Conservation (phyloP, 1,140 invertebrate species). For the Chymomyza costata region DNA sequence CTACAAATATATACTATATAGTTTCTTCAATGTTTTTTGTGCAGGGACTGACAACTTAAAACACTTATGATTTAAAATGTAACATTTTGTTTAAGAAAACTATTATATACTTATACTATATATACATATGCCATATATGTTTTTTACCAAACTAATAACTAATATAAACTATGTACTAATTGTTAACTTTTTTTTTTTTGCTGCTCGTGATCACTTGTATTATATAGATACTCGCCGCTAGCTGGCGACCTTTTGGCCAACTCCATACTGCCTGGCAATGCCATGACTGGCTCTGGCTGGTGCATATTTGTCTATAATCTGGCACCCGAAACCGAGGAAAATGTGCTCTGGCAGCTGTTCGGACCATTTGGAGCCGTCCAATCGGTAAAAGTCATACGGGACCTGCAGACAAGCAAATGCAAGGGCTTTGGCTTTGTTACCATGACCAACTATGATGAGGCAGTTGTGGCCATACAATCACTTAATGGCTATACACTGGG, state of each 20-base stretch:
- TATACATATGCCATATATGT: too few relatives aligned
- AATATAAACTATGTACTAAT: too few relatives aligned
- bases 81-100: too few relatives aligned
- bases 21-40: constrained; percentile 27
- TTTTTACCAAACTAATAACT: constrained; percentile 4
- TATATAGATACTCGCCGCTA: constrained; percentile 81
- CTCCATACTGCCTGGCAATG: constrained; percentile 85
- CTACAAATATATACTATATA: too few relatives aligned
- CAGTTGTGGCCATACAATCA: constrained; percentile 90
- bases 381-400: constrained; percentile 92
- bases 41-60: constrained; percentile 28
- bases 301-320: constrained; percentile 97
- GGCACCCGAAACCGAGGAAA: constrained; percentile 93
- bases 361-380: constrained; percentile 95
- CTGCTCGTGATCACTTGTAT: not conserved
- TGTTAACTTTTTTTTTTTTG: constrained; percentile 9
- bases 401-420: constrained; percentile 92
- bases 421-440: constrained; percentile 96
- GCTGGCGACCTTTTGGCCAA: constrained; percentile 81
- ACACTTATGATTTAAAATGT: constrained; percentile 25
- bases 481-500: constrained; percentile 93
- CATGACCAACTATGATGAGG: constrained; percentile 96
- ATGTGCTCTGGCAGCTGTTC: constrained; percentile 93
- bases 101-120: too few relatives aligned
- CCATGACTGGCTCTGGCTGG: constrained; percentile 86